A percentile compares a stretch with the other conserved stretches of the same genome.
Conservation (phyloP, 2,797 vertebrate genomes). For the Margarornis squamiger region DNA sequence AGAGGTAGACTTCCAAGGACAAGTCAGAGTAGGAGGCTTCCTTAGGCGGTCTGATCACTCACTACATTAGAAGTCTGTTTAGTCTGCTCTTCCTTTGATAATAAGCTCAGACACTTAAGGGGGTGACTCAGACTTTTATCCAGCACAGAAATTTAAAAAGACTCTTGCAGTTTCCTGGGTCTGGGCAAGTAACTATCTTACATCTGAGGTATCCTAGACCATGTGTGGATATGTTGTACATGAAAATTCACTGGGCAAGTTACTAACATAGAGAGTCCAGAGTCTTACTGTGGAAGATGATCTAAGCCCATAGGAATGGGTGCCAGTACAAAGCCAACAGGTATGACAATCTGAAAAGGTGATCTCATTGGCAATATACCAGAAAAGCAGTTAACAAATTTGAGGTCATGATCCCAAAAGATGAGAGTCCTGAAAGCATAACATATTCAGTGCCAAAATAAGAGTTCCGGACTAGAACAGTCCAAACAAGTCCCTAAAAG, state of each 20-base stretch:
- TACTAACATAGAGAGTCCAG: neutral
- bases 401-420: neutral
- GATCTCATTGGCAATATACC: neutral
- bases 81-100: neutral
- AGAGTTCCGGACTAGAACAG: neutral
- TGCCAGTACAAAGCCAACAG: neutral
- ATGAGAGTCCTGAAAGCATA: neutral
- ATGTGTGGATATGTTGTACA: neutral
- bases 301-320: neutral
- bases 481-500: neutral
- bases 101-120: neutral
- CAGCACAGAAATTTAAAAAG: neutral
- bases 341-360: neutral
- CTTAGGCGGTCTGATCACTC: neutral
- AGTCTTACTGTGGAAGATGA: neutral
- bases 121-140: neutral
- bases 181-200: neutral
- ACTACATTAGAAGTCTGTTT: neutral
- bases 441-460: neutral
- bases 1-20: neutral
- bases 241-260: neutral
- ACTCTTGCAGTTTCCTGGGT: neutral
- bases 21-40: neutral
- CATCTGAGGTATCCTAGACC: neutral
- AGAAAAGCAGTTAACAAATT: neutral